Evolutionary conservation across 2,888 invertebrate species (phyloP).

Genomic region (Lithodes maja): DNA sequence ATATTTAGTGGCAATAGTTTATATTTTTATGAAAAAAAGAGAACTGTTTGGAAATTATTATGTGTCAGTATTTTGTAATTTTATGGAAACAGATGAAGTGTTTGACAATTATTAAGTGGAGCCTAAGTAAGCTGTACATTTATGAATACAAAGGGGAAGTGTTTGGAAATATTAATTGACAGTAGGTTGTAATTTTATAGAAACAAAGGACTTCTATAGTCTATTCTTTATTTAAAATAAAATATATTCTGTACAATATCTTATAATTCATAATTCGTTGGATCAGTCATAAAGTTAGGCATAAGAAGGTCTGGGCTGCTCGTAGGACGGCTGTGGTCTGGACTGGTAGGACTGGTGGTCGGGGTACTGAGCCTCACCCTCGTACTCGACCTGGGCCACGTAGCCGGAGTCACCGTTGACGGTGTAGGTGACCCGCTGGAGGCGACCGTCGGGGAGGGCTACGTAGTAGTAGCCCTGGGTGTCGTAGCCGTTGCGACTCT

Average conservation of each 20-base stretch:
- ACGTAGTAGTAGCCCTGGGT: constrained; percentile 56
- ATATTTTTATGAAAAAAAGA: too few relatives aligned
- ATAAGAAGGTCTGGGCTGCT: constrained; percentile 17
- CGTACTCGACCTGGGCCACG: constrained; percentile 68
- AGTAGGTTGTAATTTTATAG: too few relatives aligned
- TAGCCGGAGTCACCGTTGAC: constrained; percentile 66
- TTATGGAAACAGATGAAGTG: too few relatives aligned
- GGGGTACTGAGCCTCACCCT: constrained; percentile 70
- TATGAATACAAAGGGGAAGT: too few relatives aligned
- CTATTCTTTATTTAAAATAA: background rate
- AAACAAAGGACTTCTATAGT: background rate
- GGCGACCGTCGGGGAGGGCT: constrained; percentile 58
- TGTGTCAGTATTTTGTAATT: too few relatives aligned
- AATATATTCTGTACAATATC: background rate
- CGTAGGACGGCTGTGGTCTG: constrained; percentile 14
- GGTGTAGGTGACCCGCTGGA: constrained; percentile 51
- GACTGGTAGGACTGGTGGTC: constrained; percentile 22
- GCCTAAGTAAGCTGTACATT: too few relatives aligned
- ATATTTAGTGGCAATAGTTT: too few relatives aligned
- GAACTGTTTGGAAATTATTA: too few relatives aligned
- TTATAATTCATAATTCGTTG: background rate
- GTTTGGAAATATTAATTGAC: too few relatives aligned
- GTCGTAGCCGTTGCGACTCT: constrained; percentile 46
- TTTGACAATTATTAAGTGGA: too few relatives aligned
- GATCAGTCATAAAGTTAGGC: background rate